Base-by-base conservation (phyloP, 2,888 invertebrate species). In the Pedicia rivosa region DNA sequence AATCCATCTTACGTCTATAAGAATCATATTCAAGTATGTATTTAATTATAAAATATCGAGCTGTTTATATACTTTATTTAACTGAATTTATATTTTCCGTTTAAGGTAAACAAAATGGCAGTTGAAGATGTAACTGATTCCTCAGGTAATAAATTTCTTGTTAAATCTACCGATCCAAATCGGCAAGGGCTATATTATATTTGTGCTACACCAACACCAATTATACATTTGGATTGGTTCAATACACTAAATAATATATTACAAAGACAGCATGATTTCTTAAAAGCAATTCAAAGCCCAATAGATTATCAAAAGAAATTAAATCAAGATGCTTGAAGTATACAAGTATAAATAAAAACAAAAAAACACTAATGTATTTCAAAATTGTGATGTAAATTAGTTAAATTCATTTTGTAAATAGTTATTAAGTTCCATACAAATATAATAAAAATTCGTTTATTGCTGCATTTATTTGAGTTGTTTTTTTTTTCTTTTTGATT, bases 1-100 rank as follows among this genome's bases (percentile, higher is more conserved):
- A 87, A 83, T 66, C 94, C 94, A 40, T 82, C 81, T 20, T 98
- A 92, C 63, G 78, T 87, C 54, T 95, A 91, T 65, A 92, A 92
- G 63, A 83, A 84, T 52, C 92, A 94, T 56, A 78, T 98, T 46
- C 91, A 91, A 79, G 92, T 91, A 57, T 60, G 60, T 51, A 25
- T 10, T 25, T 20, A 32, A 17, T 13, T 6, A 15, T 9, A 19
- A 16, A 27, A 28, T 19, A 22, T 19, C 12, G 12, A 14, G 32
- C 10, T 30, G 14, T 37, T 40, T 17, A 32, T 22, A 29, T 22
- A 26, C 16, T 13, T 32, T n/a, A 20, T 12, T 9, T 9, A 17
- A 30, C 8, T 17, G 10, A 9, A 13, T 38, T 34, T 20, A 27
- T 36, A 15, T 13, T 24, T 13, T 29, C 20, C 35, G 40, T 47